These are phyloP conservation scores for Daboia siamensis DNA, from an alignment of 2,113 vertebrate species.

Conservation along the genomic window DNA sequence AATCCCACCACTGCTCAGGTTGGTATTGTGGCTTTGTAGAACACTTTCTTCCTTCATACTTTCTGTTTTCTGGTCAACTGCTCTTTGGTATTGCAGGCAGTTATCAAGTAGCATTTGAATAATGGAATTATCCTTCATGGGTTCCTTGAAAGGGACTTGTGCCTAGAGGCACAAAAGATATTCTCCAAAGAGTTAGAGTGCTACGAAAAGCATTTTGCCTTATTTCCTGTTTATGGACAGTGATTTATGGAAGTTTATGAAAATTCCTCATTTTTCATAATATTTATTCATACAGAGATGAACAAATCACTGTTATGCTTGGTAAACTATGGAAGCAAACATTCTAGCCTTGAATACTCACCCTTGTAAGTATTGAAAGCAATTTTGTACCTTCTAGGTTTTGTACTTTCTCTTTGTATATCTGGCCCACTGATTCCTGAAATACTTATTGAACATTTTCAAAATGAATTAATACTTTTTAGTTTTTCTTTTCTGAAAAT, in stretches of 20 bases:
- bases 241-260: background rate
- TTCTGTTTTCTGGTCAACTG: background rate
- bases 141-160: background rate
- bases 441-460: slow-evolving; percentile 38
- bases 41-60: background rate
- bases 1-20: no score
- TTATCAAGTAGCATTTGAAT: background rate
- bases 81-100: background rate
- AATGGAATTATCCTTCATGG: background rate
- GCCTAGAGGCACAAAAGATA: background rate
- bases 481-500: background rate
- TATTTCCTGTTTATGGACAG: background rate
- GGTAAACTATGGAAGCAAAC: slow-evolving; percentile 25
- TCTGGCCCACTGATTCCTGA: slow-evolving; percentile 32
- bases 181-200: background rate
- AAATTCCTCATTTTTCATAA: slow-evolving; percentile 21
- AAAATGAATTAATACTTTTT: slow-evolving; percentile 19
- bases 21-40: background rate
- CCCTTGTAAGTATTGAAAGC: slow-evolving; percentile 3
- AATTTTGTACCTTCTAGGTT: background rate
- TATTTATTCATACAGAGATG: slow-evolving; percentile 24
- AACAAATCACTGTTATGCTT: slow-evolving; percentile 21
- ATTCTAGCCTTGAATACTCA: slow-evolving; percentile 40
- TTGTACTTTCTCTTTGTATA: slow-evolving; percentile 28
- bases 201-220: background rate